Evolutionary conservation across 2,888 invertebrate species (phyloP).

Genomic region (Abscondita cerata): DNA sequence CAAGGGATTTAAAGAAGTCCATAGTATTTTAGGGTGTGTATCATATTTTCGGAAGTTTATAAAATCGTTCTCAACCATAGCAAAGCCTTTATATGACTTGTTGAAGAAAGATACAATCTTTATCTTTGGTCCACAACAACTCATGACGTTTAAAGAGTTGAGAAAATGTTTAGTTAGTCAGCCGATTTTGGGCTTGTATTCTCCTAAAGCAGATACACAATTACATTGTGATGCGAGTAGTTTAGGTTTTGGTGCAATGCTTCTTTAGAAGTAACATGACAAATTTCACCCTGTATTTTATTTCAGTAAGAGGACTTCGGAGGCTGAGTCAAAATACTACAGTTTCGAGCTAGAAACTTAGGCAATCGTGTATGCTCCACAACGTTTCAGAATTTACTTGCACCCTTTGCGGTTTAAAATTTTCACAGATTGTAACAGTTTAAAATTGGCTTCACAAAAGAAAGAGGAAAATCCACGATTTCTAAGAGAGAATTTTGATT

Average conservation of each 20-base stretch:
- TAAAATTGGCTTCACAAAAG: not conserved
- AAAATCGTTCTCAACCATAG: not conserved
- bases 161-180: not conserved
- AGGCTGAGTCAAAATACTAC: not conserved
- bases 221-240: too few species aligned
- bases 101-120: not conserved
- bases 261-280: not conserved
- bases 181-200: not conserved
- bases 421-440: slow-evolving; percentile 4
- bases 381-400: too few species aligned
- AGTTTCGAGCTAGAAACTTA: not conserved
- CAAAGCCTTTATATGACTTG: not conserved
- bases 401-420: not conserved
- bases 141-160: not conserved
- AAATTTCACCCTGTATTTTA: not conserved
- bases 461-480: not conserved
- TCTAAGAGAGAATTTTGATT: not conserved
- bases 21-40: slow-evolving; percentile 1
- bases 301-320: not conserved
- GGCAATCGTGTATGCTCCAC: not conserved
- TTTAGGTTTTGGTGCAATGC: not conserved
- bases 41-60: slow-evolving; percentile 4
- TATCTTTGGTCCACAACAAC: not conserved
- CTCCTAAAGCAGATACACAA: too few species aligned
- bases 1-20: not conserved